Base-by-base conservation (phyloP, 2,888 invertebrate genomes). In the Papilio gigon region DNA sequence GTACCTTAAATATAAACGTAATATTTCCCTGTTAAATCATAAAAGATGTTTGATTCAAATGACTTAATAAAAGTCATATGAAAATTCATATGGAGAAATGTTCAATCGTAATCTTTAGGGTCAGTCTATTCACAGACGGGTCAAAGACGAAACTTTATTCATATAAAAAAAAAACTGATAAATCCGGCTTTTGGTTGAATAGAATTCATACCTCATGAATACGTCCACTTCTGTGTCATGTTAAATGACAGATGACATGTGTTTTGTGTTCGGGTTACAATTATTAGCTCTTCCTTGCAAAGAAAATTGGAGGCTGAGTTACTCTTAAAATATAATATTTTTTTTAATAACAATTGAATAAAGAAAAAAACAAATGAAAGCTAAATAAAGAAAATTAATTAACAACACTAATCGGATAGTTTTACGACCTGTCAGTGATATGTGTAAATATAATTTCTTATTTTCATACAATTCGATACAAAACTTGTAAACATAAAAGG, bases 101-200 rank as follows among this genome's bases (percentile, higher is more conserved):
- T 12, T 35, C 22, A 35, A 35, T 56, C 9, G 12, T 14, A 56
- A 33, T 30, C 56, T 59, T 35, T 35, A 35, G 58, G 58, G 33
- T 59, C 35, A 59, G 58, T 17, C 58, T 35, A 59, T 59, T 59
- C 35, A 58, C 17, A 35, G 35, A n/a, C 58, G 58, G 35, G 35
- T 59, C 35, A 35, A 17, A 35, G 58, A 44, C 6, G 44, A 58
- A 58, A 35, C 20, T 59, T 59, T 59, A 35, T 59, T 59, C 35
- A 35, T 22, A 35, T 35, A 59, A 59, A 40, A 59, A 59, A 59
- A 40, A 59, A 35, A 59, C 35, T 59, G 35, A 22, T 59, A 22
- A 35, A 35, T 59, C 20, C 58, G 35, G 2, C 35, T 59, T 35
- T 20, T 4, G 12, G 20, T 20, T 22, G 58, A 22, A 59, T 33